Evolutionary conservation across 2,113 vertebrate species (phyloP), one percentile per base, ranked within the genome.

Genomic region (Copsychus sechellarum): DNA sequence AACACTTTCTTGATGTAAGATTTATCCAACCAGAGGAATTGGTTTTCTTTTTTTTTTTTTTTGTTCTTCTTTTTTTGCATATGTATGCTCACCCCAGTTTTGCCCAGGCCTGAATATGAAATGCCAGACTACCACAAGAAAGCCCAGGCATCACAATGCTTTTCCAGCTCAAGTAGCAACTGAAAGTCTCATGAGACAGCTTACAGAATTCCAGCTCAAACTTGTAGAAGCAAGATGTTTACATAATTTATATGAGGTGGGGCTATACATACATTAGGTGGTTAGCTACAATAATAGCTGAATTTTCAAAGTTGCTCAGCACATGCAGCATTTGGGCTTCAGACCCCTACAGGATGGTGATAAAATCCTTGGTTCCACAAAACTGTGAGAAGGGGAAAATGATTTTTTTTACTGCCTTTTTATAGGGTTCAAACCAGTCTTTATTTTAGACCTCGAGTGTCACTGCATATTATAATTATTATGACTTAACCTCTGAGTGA

Each of bases 81-180:
- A 67, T 65, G 9, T 45, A 9, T 57, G 14, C 53, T 48, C 21
- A 81, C 82, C 87, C 58, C 28, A 14, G 26, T 88, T 87, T 84
- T 95, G 77, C 65, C 90, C 56, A n/a, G 81, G 43, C 90, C 79
- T 95, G 93, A 93, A 64, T 56, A 50, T 65, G 62, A 90, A 71
- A 80, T 81, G 51, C 87, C 71, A 81, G 43, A 40, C 71, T 95
- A 90, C 94, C 94, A 95, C 94, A 94, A 93, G 79, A 95, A 96
- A 96, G 90, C 43, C 24, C 16, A 66, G 17, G 51, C 54, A 65
- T 80, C 45, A 16, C 64, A 87, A 6, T 69, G 42, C 29, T 64
- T 88, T 83, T 78, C 47, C 40, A 92, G 24, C 47, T 72, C 33
- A 90, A 51, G 33, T 13, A 71, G 64, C 64, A 90, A 65, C 47